Evolutionary conservation across 30 jellyfish, hydroid and myxozoan genomes (phyloP), one percentile per base, ranked within the genome.

Genomic region (Clytia hemisphaerica): DNA sequence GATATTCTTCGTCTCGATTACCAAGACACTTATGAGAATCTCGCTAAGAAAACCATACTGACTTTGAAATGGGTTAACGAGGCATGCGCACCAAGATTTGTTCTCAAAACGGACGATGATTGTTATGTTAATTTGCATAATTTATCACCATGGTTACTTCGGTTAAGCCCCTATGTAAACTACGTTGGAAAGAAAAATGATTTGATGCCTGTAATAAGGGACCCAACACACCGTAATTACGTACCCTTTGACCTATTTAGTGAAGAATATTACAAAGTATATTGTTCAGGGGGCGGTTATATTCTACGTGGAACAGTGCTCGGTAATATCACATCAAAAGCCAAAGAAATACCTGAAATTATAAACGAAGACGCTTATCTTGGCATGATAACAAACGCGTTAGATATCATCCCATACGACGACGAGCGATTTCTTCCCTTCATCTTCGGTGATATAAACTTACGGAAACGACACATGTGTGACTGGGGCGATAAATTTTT

Each of bases 211-310:
- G 98, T 89, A 28, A 89, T 80, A 14, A 59, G 98, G n/a, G 93
- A 89, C 57, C 95, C 98, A 24, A 60, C 67, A 54, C 98, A 89
- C 67, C 95, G 95, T 14, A 89, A 89, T 70, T 81, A 34, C 61
- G 98, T 89, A 2, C 69, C 98, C 24, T 69, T 34, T 34, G 92
- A 76, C 58, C 95, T 80, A 45, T 93, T 73, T 61, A 48, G 72
- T 26, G 86, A 63, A 48, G 80, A 89, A 28, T 24, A 40, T 21
- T 89, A 89, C 60, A 76, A 69, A 28, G 93, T 93, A 7, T 89
- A 89, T 49, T 80, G 95, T 28, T 93, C 98, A 0, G 98, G 98
- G 15, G 98, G 98, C 1, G 98, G 98, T 2, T 89, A 89, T 50
- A 69, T 89, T 27, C 37, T 89, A 14, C 61, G 77, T 18, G 95